These are phyloP conservation scores for Coreoperca whiteheadi DNA, from an alignment of 2,113 vertebrate species.

Conservation along the genomic window DNA sequence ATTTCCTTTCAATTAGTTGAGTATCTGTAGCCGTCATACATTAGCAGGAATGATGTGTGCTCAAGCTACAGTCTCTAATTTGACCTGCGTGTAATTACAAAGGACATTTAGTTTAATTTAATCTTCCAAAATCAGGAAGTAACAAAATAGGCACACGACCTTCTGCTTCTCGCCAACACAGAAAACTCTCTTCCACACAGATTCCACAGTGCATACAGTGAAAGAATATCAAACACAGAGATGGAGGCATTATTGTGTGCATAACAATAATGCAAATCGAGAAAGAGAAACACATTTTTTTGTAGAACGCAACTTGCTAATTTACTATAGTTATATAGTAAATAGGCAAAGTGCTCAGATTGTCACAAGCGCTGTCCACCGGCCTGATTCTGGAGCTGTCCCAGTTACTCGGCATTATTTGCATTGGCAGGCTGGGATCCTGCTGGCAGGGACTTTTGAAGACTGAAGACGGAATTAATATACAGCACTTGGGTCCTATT, in stretches of 20 bases:
- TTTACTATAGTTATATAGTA: neutral
- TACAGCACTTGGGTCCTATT: neutral
- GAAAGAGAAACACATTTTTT: neutral
- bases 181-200: neutral
- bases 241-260: neutral
- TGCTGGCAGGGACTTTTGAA: neutral
- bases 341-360: neutral
- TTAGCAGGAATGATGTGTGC: neutral
- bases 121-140: constrained; percentile 8
- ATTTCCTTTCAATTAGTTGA: constrained; percentile 7
- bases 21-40: neutral
- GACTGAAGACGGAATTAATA: neutral
- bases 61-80: neutral
- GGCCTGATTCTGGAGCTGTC: neutral
- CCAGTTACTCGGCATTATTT: neutral
- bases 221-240: neutral
- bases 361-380: neutral
- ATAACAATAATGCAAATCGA: neutral
- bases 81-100: neutral
- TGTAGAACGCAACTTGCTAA: neutral
- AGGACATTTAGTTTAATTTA: constrained; percentile 27
- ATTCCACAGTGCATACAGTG: neutral
- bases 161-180: neutral
- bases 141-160: neutral
- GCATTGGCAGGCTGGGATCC: neutral